A percentile compares a stretch with the other conserved stretches of the same genome.
phyloP scores from a whole-genome alignment of 2,797 vertebrate species.

The Emydoidea blandingii region DNA sequence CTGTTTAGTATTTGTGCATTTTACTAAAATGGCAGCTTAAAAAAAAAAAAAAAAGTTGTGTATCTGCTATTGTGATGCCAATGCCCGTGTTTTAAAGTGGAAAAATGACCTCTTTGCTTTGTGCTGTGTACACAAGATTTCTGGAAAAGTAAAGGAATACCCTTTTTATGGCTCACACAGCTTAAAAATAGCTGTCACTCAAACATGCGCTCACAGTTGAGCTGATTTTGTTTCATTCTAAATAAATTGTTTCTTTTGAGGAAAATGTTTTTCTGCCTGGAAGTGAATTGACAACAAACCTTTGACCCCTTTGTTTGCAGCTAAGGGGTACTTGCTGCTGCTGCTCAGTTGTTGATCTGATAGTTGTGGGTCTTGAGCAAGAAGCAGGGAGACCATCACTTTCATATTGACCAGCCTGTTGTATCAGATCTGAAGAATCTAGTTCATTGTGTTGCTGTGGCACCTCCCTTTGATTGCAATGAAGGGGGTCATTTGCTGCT shows the following conservation, averaged over 20 bases:
- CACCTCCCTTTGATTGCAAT: constrained; percentile 73
- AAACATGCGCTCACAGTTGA: constrained; percentile 93
- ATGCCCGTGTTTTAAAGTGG: constrained; percentile 96
- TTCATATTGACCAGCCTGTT: constrained; percentile 86
- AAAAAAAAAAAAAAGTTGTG: constrained; percentile 89
- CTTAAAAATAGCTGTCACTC: constrained; percentile 95
- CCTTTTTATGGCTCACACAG: constrained; percentile 91
- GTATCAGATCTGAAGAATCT: constrained; percentile 84
- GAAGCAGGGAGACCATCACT: constrained; percentile 81
- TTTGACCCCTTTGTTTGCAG: constrained; percentile 81
- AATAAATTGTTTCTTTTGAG: constrained; percentile 99
- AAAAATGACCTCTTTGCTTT: constrained; percentile 92
- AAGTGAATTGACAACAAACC: constrained; percentile 95
- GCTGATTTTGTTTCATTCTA: constrained; percentile 97
- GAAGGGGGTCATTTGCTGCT: constrained; percentile 81
- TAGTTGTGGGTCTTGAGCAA: constrained; percentile 80
- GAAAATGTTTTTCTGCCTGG: constrained; percentile 98
- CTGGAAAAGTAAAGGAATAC: constrained; percentile 94
- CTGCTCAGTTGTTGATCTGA: constrained; percentile 71
- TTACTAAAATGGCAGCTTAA: constrained; percentile 94
- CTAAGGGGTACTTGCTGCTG: constrained; percentile 79
- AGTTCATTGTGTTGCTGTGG: constrained; percentile 75
- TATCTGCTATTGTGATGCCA: constrained; percentile 97
- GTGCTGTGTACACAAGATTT: constrained; percentile 99
- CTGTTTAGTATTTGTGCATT: constrained; percentile 94